These are phyloP conservation scores for Camptogramma bilineatum DNA, from an alignment of 2,888 invertebrate genomes.

Conservation along the genomic window DNA sequence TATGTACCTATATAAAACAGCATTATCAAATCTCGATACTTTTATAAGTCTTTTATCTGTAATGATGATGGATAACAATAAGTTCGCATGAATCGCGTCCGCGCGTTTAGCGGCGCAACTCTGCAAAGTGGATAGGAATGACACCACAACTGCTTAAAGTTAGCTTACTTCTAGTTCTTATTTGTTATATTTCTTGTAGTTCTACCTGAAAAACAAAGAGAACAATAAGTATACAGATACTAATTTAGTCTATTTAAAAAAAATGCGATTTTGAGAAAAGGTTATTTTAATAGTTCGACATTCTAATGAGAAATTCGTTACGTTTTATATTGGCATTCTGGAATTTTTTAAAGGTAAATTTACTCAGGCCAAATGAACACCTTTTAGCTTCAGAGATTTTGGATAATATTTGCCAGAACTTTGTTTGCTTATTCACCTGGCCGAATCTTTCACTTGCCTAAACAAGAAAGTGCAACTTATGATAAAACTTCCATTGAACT, in stretches of 20 bases:
- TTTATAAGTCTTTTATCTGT: slow-evolving; percentile 3
- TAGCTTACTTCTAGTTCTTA: slow-evolving; percentile 53
- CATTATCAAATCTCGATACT: slow-evolving; percentile 9
- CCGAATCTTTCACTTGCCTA: neutral
- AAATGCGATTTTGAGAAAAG: too few species aligned
- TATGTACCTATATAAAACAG: slow-evolving; percentile 11
- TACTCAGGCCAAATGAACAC: too few species aligned
- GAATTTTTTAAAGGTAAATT: too few species aligned
- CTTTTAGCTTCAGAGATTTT: too few species aligned
- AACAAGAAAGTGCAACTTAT: neutral
- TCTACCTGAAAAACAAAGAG: slow-evolving; percentile 70
- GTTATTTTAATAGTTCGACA: too few species aligned
- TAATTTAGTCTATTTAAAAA: too few species aligned
- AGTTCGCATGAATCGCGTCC: slow-evolving; percentile 10
- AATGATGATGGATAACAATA: slow-evolving; percentile 25
- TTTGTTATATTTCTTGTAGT: slow-evolving; percentile 85
- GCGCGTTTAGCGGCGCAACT: slow-evolving; percentile 45
- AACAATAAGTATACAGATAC: neutral
- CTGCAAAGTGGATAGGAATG: slow-evolving; percentile 56
- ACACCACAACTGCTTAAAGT: slow-evolving; percentile 61
- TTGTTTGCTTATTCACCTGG: too few species aligned
- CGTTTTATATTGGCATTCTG: too few species aligned
- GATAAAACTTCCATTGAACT: neutral
- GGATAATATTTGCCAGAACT: too few species aligned
- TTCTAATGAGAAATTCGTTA: too few species aligned